Base-by-base conservation (phyloP, 1,140 invertebrate genomes). In the Eubasilissa regina region DNA sequence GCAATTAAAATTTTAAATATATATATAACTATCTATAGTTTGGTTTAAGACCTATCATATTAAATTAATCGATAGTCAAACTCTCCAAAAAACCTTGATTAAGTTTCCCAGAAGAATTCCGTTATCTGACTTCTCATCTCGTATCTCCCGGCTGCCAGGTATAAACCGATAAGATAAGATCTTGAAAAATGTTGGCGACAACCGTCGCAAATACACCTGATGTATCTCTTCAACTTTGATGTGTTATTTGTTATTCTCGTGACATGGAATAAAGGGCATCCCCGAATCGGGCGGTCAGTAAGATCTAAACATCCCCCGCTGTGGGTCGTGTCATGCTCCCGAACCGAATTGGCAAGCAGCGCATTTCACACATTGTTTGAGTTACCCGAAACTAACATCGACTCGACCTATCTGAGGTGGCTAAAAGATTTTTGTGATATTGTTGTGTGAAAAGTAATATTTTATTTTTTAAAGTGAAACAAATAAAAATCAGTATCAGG, bases 221-320 rank as follows among this genome's bases (percentile, higher is more conserved):
- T 47, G 66, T 66, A 77, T 47, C 75, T 77, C 75, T 77, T 77
- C 75, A 77, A 77, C 75, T 66, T 45, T 17, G 72, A 74, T 75
- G 76, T 78, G 76, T 72, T 64, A 78, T 78, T 78, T 45, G 62
- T 64, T 45, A 47, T 58, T 75, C 60, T 60, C 15, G 73, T 78
- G 66, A 77, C 70, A 78, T 78, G 77, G 76, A 60, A 81, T 77
- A 81, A 81, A 81, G 77, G 77, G 73, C 77, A 79, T 75, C 73
- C 79, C 43, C 73, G 43, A n/a, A 43, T 47, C 80, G 77, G 72
- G 60, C 74, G 80, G 72, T 81, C 77, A 81, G 77, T 81, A 74
- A 79, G 80, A 76, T 77, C 80, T 51, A 78, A 75, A 45, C 80
- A 75, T 56, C 77, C 66, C 51, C 80, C 73, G 80, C 62, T 51